Conservation (phyloP, 2,113 vertebrate species). For the Morphnarchus princeps region DNA sequence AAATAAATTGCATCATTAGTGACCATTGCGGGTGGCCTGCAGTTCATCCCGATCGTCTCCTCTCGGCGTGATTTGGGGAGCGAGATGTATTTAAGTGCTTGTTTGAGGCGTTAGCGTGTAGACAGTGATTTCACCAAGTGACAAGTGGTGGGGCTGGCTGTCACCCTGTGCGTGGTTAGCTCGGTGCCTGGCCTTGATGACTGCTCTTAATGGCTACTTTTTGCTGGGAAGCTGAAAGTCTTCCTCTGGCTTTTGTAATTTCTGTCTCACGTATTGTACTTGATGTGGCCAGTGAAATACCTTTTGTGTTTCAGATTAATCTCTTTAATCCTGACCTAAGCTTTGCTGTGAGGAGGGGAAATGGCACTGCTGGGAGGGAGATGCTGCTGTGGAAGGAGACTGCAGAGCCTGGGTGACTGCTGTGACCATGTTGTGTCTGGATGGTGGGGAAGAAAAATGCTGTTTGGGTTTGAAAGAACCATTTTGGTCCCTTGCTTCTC, state of each 20-base stretch:
- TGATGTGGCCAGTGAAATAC: not conserved
- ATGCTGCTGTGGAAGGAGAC: not conserved
- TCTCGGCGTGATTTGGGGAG: not conserved
- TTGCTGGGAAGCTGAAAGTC: not conserved
- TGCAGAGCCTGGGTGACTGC: not conserved
- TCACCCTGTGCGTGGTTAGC: accelerated
- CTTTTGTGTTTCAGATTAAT: not conserved
- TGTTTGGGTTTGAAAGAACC: slow-evolving; percentile 33
- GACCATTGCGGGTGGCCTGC: not conserved
- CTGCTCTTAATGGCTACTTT: not conserved
- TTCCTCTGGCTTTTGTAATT: not conserved
- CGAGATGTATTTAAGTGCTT: not conserved
- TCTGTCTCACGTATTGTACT: accelerated
- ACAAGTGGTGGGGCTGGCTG: not conserved
- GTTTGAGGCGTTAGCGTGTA: not conserved
- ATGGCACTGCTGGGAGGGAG: not conserved
- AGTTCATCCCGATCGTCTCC: not conserved
- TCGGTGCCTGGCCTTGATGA: not conserved
- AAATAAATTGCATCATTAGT: not conserved
- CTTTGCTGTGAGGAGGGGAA: not conserved
- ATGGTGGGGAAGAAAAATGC: not conserved
- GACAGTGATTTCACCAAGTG: not conserved
- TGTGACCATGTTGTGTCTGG: slow-evolving; percentile 22
- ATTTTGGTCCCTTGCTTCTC: not conserved
- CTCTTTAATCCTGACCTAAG: not conserved